Base-by-base conservation (phyloP, 2,797 vertebrate species). In the Paguma larvata region DNA sequence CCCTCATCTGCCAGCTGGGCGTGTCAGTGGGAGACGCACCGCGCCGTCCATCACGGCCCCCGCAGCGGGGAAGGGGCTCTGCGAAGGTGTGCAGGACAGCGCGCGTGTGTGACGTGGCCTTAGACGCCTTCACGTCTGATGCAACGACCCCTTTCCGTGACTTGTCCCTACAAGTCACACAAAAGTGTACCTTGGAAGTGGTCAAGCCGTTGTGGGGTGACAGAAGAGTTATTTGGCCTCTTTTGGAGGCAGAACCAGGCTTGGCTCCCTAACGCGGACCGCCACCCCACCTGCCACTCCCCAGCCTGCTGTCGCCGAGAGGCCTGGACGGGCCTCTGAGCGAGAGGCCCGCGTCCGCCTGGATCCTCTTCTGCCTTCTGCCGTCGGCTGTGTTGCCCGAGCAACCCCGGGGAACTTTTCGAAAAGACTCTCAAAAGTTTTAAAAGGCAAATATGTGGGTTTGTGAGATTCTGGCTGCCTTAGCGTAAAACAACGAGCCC, bases 401-500 rank as follows among this genome's bases (percentile, higher is more conserved):
- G 80, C 82, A 78, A 5, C 25, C 44, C 27, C 51, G 27, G 18
- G 32, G 38, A n/a, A 14, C 72, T 77, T 83, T 86, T 67, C 38
- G 34, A 56, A 79, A 94, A 84, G 82, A 84, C 46, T 30, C 46
- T 48, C 83, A 16, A 48, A 21, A 41, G 56, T 92, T 86, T 78
- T 86, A 82, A 59, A 95, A 78, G 80, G 72, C n/a, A 82, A 27
- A 4, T 4, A 2, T 2, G 1, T 27, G 89, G 46, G 15, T 72
- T 59, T 95, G n/a, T 82, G 27, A 73, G 41, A 38, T 27, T 65
- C 38, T 44, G 19, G 1, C 70, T 51, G 59, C 68, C 80, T 15
- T 78, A 34, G 51, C 53, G 5, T 18, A 46, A 38, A 53, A 23
- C 32, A 63, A 1, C 53, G 41, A 10, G 48, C 41, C 19, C 41